phyloP scores from a whole-genome alignment of 1,140 invertebrate species.

The Rhynchophorus ferrugineus region DNA sequence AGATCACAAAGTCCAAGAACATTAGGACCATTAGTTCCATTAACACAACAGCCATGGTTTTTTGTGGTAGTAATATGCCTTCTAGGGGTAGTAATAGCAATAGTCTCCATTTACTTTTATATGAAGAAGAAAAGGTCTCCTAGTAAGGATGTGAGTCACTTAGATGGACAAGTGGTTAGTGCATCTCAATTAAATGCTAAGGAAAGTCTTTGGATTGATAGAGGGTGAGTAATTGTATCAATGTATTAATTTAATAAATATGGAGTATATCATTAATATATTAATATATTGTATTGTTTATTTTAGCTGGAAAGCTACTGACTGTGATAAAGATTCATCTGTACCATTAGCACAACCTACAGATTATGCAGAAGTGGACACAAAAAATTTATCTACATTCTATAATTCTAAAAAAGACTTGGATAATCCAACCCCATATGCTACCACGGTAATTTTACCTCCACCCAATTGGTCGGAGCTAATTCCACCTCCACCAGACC shows the following conservation, averaged over 20 bases:
- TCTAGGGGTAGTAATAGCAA: conserved; percentile 57
- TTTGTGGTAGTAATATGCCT: conserved; percentile 62
- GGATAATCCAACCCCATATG: conserved; percentile 72
- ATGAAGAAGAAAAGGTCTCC: conserved; percentile 53
- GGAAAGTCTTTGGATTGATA: conserved; percentile 67
- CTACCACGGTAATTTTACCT: conserved; percentile 61
- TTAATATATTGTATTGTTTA: neutral
- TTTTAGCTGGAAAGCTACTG: conserved; percentile 52
- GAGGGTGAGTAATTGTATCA: conserved; percentile 45
- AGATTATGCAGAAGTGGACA: conserved; percentile 73
- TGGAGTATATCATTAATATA: too few relatives aligned
- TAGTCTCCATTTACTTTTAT: conserved; percentile 56
- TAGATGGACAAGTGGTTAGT: conserved; percentile 58
- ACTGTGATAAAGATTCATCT: conserved; percentile 56
- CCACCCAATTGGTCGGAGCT: conserved; percentile 71
- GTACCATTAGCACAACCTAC: conserved; percentile 42
- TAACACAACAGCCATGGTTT: conserved; percentile 68
- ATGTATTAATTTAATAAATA: too few relatives aligned
- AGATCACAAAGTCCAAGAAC: conserved; percentile 38
- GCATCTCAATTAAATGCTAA: conserved; percentile 59
- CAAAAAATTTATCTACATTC: conserved; percentile 66
- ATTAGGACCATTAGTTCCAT: conserved; percentile 40
- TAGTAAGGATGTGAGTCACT: conserved; percentile 55
- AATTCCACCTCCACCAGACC: conserved; percentile 70
- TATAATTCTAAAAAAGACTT: conserved; percentile 55